Conservation (phyloP, 2,888 invertebrate species). For the Amblyjoppa proteus region DNA sequence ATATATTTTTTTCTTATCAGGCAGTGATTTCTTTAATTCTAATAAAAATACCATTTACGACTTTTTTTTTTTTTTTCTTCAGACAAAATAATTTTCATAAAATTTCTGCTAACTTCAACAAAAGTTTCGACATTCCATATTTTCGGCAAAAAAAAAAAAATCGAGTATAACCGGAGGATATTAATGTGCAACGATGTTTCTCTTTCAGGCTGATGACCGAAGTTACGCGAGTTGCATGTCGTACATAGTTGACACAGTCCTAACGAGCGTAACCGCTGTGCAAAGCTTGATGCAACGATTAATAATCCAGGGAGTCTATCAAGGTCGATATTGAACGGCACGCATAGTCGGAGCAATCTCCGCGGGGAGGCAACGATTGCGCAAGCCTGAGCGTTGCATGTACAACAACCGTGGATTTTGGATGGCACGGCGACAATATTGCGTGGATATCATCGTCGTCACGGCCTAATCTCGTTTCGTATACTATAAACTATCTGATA, state of each 20-base stretch:
- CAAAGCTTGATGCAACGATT: slow-evolving; percentile 47
- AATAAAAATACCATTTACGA: too few species aligned
- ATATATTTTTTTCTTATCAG: too few species aligned
- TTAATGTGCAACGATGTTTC: background rate
- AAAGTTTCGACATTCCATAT: too few species aligned
- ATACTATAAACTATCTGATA: slow-evolving; percentile 44
- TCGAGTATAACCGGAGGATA: too few species aligned
- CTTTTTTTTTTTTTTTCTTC: too few species aligned
- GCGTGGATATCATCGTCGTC: slow-evolving; percentile 44
- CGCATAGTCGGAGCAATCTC: slow-evolving; percentile 22
- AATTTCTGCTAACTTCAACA: too few species aligned
- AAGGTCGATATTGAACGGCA: slow-evolving; percentile 44
- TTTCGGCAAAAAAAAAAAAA: too few species aligned
- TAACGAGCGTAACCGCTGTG: slow-evolving; percentile 52
- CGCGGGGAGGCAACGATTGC: slow-evolving; percentile 19
- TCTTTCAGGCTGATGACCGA: background rate
- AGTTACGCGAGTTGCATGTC: background rate
- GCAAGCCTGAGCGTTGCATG: slow-evolving; percentile 25
- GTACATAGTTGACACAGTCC: background rate
- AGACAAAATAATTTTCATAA: too few species aligned
- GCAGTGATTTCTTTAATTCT: too few species aligned
- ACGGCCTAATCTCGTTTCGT: slow-evolving; percentile 52
- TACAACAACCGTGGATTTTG: background rate
- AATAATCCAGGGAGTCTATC: slow-evolving; percentile 56
- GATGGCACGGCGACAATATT: slow-evolving; percentile 46